Conservation (phyloP, 2,888 invertebrate genomes). For the Ophioninae sp. region DNA sequence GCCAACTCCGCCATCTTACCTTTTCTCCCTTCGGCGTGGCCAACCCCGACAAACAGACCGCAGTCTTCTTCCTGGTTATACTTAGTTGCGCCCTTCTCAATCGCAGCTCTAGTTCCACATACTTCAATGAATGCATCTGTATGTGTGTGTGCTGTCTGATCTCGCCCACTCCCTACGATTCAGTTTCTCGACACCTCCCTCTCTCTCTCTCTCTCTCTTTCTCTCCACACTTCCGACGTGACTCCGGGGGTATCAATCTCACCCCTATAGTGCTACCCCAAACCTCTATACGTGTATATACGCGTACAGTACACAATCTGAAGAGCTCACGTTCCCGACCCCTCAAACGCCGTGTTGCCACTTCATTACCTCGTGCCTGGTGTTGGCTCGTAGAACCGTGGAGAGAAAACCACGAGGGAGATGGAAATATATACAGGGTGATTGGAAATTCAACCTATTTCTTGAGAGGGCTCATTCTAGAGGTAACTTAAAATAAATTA, state of each 20-base stretch:
- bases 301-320: conserved; percentile 6
- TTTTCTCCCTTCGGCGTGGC: background rate
- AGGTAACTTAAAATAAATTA: too few relatives aligned
- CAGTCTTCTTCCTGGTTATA: background rate
- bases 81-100: background rate
- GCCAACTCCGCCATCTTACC: conserved; percentile 48
- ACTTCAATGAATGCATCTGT: background rate
- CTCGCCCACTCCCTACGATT: conserved; percentile 67
- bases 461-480: background rate
- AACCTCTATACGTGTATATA: conserved; percentile 10
- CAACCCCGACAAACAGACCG: background rate
- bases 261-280: conserved; percentile 66
- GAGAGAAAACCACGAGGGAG: conserved; percentile 38
- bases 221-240: conserved; percentile 72
- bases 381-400: conserved; percentile 30
- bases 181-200: conserved; percentile 75
- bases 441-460: background rate
- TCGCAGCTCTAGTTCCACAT: background rate
- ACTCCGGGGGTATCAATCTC: conserved; percentile 78
- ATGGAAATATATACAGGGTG: conserved; percentile 37
- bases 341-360: conserved; percentile 78
- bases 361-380: conserved; percentile 77
- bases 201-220: too few relatives aligned
- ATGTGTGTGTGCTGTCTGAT: background rate
- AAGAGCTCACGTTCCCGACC: conserved; percentile 61